Evolutionary conservation across 1,140 invertebrate species (phyloP), one percentile per base, ranked within the genome.

Genomic region (Drosophila ambigua): DNA sequence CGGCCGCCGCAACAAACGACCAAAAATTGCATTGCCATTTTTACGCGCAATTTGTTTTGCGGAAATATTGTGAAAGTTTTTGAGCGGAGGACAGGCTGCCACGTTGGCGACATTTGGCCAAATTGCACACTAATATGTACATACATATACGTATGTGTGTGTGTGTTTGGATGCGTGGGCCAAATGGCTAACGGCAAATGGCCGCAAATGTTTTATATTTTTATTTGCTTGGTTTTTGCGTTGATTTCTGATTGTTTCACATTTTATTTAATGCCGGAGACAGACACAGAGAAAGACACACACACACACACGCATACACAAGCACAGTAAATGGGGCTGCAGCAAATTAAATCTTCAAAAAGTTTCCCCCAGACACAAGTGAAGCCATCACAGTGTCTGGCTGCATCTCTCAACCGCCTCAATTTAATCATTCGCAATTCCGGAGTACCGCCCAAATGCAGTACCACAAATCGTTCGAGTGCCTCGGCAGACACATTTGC

Each of bases 11-110:
- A 85, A 85, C 82, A 87, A 88, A 88, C 82, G 82, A 87, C 82
- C 82, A 87, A 87, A 87, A 87, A 87, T 83, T 87, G 83, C 83
- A 88, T 83, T 87, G 83, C 83, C 82, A 87, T 87, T 87, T 87
- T 87, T 87, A 87, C 82, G 82, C 82, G 82, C 82, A 87, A 87
- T 87, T 87, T 87, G 82, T 87, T 87, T 87, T 87, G 82, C 82
- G 82, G 82, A 87, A 87, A 87, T 87, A 87, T 87, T 87, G 82
- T 87, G 83, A 87, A 87, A 88, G 83, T 87, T 85, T 85, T 78
- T 16, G 59, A 53, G 48, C 65, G 46, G 24, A 57, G 78, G 60
- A 76, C 83, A 87, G 79, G 71, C 82, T 79, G 83, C 83, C 82
- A 79, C 75, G 74, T 75, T 88, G 83, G 83, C 82, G 83, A 87